Base-by-base conservation (phyloP, 2,797 vertebrate species). In the Lateolabrax maculatus region DNA sequence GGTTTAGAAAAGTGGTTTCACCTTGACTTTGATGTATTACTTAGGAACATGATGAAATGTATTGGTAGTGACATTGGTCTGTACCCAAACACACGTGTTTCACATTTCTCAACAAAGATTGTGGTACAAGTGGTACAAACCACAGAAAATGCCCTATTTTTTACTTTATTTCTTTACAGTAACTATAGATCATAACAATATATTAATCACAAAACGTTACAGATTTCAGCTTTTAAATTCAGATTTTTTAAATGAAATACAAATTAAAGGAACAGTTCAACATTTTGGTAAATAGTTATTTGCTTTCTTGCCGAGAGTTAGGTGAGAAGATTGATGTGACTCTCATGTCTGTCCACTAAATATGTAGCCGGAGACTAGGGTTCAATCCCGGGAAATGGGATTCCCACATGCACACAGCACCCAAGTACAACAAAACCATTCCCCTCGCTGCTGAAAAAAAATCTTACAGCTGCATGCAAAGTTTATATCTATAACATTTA, bases 141-240 rank as follows among this genome's bases (percentile, higher is more conserved):
- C 18, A 56, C n/a, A 60, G 36, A 16, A 60, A 15, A 60, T 7
- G 5, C 27, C 11, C 12, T 23, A 4, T 5, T 27, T 61, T 37
- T 37, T 37, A 3, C 39, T 43, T 36, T 23, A 36, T 16, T 1
- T 3, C 36, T 16, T 52, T 0, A 23, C 65, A 27, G 9, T 37
- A 34, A 75, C 27, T 8, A 1, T 37, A 13, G 4, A 44, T 56
- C 19, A 52, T 31, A 25, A 64, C 37, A 25, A 5, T 43, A 12
- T 1, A 10, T 52, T 21, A 2, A 18, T 37, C n/a, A 27, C 27
- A 55, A 7, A 21, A 48, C n/a, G 16, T 52, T 2, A 62, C 64
- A 36, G 18, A 60, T 69, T 68, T 73, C 39, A 68, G 16, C 62
- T 64, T n/a, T 72, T 43, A 29, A 53, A 48, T 68, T 15, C 2